Evolutionary conservation across 2,888 invertebrate genomes (phyloP).

Genomic region (Sthenelais limicola): DNA sequence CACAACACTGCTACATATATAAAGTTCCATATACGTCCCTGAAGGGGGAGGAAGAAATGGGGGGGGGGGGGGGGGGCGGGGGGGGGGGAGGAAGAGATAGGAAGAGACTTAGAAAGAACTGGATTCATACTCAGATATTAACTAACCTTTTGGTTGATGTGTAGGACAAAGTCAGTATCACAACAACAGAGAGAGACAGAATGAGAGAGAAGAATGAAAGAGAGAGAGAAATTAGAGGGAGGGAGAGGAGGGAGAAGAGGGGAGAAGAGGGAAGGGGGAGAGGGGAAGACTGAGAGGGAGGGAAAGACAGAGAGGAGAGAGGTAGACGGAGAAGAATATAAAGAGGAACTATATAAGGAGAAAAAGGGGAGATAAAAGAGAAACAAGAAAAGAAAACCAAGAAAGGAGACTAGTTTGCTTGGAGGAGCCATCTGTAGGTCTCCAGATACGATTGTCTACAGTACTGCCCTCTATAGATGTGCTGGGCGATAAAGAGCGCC

Average conservation of each 20-base stretch:
- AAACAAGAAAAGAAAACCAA: background rate
- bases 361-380: background rate
- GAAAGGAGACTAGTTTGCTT: background rate
- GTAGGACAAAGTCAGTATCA: no score
- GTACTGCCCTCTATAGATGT: no score
- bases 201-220: background rate
- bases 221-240: background rate
- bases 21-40: no score
- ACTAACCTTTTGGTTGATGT: no score
- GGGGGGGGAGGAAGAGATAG: no score
- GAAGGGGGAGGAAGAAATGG: constrained; percentile 6
- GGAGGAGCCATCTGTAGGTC: no score
- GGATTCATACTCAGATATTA: no score
- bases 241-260: background rate
- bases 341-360: background rate
- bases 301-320: background rate
- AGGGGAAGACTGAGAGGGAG: background rate
- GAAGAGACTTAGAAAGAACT: no score
- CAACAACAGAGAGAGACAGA: background rate
- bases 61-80: background rate
- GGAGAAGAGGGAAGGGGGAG: background rate
- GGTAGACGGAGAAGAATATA: background rate
- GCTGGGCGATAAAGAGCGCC: no score
- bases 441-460: no score
- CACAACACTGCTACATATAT: no score